Evolutionary conservation across 2,113 vertebrate genomes (phyloP), one percentile per base, ranked within the genome.

Genomic region (Mugil cephalus): DNA sequence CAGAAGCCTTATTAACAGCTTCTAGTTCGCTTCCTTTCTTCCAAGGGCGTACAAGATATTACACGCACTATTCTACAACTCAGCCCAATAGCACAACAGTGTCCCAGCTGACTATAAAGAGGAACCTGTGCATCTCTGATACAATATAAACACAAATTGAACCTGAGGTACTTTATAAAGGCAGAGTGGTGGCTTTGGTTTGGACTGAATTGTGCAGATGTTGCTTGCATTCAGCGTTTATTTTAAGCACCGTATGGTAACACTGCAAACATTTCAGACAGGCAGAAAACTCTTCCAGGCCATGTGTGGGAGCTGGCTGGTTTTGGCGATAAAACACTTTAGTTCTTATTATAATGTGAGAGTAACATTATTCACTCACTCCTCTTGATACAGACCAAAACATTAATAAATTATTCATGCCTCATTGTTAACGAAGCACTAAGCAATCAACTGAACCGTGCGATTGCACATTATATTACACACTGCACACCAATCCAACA

Each of bases 341-440:
- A 73, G 61, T 74, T 64, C 39, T 76, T 48, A 59, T 58, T 60
- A 67, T 55, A 80, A 76, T 47, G 51, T 38, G 74, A 50, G 18
- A 67, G 60, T 46, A 47, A 68, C 51, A 61, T 21, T 64, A 77
- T 63, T 77, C 42, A 77, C 14, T 66, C 56, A 65, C 30, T 85
- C 19, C 50, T 43, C 34, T 42, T 58, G 54, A 24, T 56, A 36
- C 21, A 48, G 42, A 80, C 59, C 56, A 64, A 75, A 72, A 68
- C 59, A 72, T 66, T 15, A 58, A 75, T 82, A 39, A 12, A 84
- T 88, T 74, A 87, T 87, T 75, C 45, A 80, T 36, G n/a, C 36
- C 73, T 73, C 45, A 78, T 61, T 79, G 59, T 76, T 75, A 81
- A 64, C 65, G 61, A 69, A 79, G 13, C 55, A 54, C 68, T 50